These are phyloP conservation scores for Heliconius hermathena DNA, from an alignment of 1,140 invertebrate genomes.

Conservation along the genomic window DNA sequence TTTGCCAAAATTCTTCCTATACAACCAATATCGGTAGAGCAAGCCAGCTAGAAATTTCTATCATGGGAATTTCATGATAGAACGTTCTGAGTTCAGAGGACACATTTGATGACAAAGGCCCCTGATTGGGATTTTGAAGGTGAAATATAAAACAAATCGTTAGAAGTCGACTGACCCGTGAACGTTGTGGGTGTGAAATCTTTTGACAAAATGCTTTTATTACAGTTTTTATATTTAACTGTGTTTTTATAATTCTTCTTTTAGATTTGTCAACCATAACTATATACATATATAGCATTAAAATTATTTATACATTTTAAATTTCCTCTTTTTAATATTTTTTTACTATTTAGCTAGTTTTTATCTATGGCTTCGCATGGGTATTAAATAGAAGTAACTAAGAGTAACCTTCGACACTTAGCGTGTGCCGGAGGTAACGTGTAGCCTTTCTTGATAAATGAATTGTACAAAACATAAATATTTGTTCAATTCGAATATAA, in stretches of 20 bases:
- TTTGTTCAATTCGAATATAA: no score
- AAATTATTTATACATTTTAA: no score
- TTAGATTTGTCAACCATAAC: no score
- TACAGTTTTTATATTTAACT: neutral
- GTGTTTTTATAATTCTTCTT: neutral
- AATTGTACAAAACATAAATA: no score
- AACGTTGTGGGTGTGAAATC: neutral
- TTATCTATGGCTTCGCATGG: no score
- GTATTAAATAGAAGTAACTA: no score
- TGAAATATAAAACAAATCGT: constrained; percentile 13
- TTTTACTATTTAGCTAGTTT: no score
- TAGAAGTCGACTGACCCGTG: neutral
- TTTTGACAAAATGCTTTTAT: neutral
- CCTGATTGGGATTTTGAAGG: constrained; percentile 17
- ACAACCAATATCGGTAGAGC: neutral
- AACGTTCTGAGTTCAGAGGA: constrained; percentile 13
- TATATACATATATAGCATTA: no score
- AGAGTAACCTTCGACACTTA: no score
- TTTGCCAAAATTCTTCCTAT: neutral
- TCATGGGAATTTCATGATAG: neutral
- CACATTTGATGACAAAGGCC: constrained; percentile 23
- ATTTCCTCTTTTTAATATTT: no score
- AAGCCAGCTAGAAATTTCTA: neutral
- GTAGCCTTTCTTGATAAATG: no score
- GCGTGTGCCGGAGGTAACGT: no score